Conservation (phyloP, 2,113 vertebrate species). For the Equus przewalskii region DNA sequence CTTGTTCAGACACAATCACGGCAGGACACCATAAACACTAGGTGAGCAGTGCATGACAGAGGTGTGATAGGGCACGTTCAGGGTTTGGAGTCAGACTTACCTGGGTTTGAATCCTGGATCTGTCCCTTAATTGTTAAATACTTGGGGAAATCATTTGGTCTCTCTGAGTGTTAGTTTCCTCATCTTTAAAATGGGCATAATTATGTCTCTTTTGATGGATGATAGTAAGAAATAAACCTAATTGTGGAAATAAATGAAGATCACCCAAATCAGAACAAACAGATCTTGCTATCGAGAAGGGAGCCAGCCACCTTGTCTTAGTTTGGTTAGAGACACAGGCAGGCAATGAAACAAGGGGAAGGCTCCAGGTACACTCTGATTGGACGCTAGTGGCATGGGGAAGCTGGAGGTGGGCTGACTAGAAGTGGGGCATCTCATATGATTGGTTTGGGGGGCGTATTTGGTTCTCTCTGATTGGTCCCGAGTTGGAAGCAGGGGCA, state of each 20-base stretch:
- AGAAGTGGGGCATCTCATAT: neutral
- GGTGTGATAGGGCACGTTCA: too few relatives aligned
- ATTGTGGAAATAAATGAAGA: neutral
- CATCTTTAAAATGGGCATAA: neutral
- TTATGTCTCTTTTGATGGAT: neutral
- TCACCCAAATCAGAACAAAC: neutral
- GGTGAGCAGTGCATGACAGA: fast-evolving
- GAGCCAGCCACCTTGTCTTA: neutral
- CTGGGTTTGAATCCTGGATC: neutral
- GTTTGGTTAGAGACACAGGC: neutral
- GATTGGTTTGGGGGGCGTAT: neutral
- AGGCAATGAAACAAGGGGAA: neutral
- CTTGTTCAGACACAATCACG: fast-evolving
- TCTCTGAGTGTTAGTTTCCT: neutral
- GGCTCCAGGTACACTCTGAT: neutral
- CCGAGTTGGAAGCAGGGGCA: neutral
- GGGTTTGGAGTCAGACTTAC: neutral
- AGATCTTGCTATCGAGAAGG: neutral
- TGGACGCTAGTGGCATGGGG: neutral
- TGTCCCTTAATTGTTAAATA: neutral
- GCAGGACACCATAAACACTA: neutral
- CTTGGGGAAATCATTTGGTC: neutral
- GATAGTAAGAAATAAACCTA: neutral
- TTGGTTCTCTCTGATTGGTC: neutral
- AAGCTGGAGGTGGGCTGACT: neutral